Conservation (phyloP, 2,797 vertebrate species). For the Xiphophorus birchmanni region DNA sequence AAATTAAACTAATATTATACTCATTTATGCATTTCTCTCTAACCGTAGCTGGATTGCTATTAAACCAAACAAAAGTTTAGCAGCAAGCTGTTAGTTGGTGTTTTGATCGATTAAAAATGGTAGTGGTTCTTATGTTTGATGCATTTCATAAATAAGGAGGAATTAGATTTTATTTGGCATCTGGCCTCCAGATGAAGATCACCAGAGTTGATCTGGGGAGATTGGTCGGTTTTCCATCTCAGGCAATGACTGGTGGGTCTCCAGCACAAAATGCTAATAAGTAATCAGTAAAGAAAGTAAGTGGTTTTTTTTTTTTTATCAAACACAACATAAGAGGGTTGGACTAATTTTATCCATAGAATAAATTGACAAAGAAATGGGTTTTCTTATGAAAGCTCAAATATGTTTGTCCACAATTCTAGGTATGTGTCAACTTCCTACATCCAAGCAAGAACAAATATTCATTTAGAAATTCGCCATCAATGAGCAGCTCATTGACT, state of each 20-base stretch:
- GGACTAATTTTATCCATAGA: background rate
- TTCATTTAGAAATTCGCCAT: background rate
- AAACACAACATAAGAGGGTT: background rate
- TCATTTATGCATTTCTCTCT: background rate
- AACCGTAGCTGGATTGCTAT: background rate
- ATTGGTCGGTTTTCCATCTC: background rate
- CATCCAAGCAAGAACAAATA: background rate
- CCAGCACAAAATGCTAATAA: background rate
- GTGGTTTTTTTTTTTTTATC: no score
- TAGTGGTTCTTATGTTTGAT: background rate
- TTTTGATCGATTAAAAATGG: background rate
- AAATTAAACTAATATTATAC: background rate
- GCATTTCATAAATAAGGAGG: background rate
- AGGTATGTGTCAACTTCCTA: background rate
- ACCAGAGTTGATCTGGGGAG: background rate
- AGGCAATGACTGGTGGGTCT: background rate
- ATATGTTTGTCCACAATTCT: background rate
- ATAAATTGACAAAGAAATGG: background rate
- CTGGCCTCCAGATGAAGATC: background rate
- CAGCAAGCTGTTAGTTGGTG: background rate
- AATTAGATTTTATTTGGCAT: background rate
- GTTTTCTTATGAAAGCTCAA: background rate
- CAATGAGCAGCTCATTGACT: slow-evolving; percentile 15
- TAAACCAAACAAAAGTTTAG: background rate
- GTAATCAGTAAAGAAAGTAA: background rate